Evolutionary conservation across 2,797 vertebrate genomes (phyloP).

Genomic region (Heliangelus exortis): DNA sequence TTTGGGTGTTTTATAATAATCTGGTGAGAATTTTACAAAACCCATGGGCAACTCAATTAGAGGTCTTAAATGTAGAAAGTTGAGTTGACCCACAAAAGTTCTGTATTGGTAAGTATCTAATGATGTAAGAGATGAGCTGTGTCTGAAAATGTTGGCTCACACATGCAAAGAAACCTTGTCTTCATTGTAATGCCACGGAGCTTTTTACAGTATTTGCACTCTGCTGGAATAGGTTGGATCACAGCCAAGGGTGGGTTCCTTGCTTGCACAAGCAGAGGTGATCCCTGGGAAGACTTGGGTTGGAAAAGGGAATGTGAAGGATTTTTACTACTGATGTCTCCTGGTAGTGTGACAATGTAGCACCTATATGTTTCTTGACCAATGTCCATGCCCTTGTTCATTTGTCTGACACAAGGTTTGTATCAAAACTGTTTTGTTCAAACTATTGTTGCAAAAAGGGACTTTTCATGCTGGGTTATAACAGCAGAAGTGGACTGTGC

Average conservation of each 20-base stretch:
- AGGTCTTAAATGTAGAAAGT: not conserved
- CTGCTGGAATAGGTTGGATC: not conserved
- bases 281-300: not conserved
- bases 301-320: not conserved
- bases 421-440: not conserved
- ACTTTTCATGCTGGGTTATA: not conserved
- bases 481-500: not conserved
- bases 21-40: not conserved
- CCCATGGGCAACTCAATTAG: not conserved
- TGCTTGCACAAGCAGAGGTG: not conserved
- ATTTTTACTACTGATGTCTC: not conserved
- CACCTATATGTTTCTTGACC: not conserved
- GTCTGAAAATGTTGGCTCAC: not conserved
- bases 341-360: not conserved
- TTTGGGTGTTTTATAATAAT: not conserved
- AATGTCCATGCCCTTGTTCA: not conserved
- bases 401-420: not conserved
- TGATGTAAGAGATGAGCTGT: not conserved
- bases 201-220: not conserved
- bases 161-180: not conserved
- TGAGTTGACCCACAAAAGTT: not conserved
- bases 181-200: not conserved
- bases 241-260: not conserved
- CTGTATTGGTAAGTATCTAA: not conserved
- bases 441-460: not conserved